These are phyloP conservation scores for Bufo gargarizans DNA, from an alignment of 2,113 vertebrate species.

Conservation along the genomic window DNA sequence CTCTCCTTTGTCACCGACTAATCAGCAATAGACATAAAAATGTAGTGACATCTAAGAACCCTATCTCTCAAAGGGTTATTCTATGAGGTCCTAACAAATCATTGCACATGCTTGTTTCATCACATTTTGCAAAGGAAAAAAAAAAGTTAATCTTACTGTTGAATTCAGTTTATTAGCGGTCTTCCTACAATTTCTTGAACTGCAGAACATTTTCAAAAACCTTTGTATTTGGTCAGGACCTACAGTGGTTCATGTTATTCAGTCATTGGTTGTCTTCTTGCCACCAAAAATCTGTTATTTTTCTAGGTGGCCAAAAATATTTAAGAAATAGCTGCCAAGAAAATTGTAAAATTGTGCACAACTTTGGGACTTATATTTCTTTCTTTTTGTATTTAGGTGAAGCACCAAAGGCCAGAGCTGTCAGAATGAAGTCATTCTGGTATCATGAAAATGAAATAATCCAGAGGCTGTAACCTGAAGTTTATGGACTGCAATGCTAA, in stretches of 20 bases:
- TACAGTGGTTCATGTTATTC: neutral
- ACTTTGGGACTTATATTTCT: neutral
- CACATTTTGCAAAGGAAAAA: neutral
- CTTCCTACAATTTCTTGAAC: neutral
- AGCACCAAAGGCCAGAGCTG: neutral
- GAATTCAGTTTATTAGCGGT: neutral
- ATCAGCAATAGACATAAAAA: neutral
- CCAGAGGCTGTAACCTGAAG: too few relatives aligned
- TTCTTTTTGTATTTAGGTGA: neutral
- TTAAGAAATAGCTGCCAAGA: neutral
- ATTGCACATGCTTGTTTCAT: constrained; percentile 4
- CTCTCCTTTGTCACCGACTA: neutral
- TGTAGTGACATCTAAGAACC: neutral
- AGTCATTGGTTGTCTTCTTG: neutral
- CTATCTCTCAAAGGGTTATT: neutral
- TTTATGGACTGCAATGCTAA: too few relatives aligned
- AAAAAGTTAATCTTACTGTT: constrained; percentile 1
- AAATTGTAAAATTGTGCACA: neutral
- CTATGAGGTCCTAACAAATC: neutral
- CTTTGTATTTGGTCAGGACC: neutral
- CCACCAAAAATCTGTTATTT: neutral
- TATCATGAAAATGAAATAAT: too few relatives aligned
- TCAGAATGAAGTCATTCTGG: neutral
- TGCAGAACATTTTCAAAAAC: neutral
- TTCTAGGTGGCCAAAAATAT: neutral